phyloP scores from a whole-genome alignment of 2,888 invertebrate genomes.

The Xestoiulus laeticollis region DNA sequence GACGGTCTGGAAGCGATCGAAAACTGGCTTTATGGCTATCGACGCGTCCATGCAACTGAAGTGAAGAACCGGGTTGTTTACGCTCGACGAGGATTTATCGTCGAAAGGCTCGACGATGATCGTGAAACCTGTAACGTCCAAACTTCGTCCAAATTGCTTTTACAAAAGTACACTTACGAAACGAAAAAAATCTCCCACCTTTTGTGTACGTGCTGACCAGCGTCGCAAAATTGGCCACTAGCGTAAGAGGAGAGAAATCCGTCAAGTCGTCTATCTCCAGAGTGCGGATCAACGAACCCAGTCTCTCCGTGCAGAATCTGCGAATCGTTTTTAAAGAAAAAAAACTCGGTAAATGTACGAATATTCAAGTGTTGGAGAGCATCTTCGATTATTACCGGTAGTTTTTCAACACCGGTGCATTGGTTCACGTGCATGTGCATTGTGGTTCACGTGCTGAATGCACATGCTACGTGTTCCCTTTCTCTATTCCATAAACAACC shows the following conservation, averaged over 20 bases:
- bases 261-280: slow-evolving; percentile 91
- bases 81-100: slow-evolving; percentile 85
- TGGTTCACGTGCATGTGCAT: too few relatives aligned
- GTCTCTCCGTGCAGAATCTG: slow-evolving; percentile 89
- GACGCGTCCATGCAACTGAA: slow-evolving; percentile 98
- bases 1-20: slow-evolving; percentile 95
- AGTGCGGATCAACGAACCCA: slow-evolving; percentile 86
- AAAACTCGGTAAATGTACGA: background rate
- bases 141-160: background rate
- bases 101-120: slow-evolving; percentile 99
- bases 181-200: slow-evolving; percentile 60
- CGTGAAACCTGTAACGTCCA: slow-evolving; percentile 77
- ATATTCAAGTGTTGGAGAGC: background rate
- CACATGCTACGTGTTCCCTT: too few relatives aligned
- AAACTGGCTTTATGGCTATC: slow-evolving; percentile 96
- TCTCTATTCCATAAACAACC: too few relatives aligned
- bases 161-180: background rate
- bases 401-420: too few relatives aligned
- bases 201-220: slow-evolving; percentile 94
- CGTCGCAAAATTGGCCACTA: slow-evolving; percentile 87
- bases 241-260: slow-evolving; percentile 84
- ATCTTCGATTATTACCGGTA: too few relatives aligned
- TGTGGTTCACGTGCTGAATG: too few relatives aligned
- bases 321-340: slow-evolving; percentile 42
- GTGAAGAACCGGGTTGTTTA: slow-evolving; percentile 84